Conservation (phyloP, 23 tunicate genomes). For the Corella eumyota region DNA sequence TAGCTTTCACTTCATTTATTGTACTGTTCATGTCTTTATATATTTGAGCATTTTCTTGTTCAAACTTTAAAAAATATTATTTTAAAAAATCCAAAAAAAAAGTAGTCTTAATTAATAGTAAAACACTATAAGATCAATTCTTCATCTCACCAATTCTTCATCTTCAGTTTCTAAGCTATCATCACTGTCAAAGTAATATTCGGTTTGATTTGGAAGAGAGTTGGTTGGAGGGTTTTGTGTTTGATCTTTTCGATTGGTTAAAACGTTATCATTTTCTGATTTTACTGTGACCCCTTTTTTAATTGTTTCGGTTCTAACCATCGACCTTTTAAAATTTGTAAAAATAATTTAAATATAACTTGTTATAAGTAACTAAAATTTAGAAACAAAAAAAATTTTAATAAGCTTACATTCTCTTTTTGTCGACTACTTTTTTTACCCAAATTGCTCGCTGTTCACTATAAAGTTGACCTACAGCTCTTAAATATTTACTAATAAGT, state of each 20-base stretch:
- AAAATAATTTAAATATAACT: no score
- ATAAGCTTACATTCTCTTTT: slow-evolving; percentile 37
- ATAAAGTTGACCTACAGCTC: slow-evolving; percentile 48
- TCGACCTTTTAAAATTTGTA: no score
- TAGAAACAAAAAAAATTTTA: no score
- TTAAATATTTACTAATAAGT: slow-evolving; percentile 38
- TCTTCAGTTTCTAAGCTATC: slow-evolving; percentile 39
- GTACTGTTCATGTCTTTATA: slow-evolving; percentile 63
- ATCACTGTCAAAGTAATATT: slow-evolving; percentile 6
- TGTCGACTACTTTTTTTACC: slow-evolving; percentile 52
- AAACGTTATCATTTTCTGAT: no score
- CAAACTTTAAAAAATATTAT: slow-evolving; percentile 16
- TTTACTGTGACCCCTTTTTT: no score
- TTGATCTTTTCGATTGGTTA: no score
- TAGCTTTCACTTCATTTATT: slow-evolving; percentile 69
- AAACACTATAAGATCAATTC: neutral
- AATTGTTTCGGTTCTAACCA: no score
- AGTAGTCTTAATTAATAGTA: neutral
- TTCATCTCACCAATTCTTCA: slow-evolving; percentile 25
- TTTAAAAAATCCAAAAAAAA: neutral
- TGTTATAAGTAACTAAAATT: no score
- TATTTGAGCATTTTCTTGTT: slow-evolving; percentile 51
- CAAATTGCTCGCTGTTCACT: slow-evolving; percentile 46
- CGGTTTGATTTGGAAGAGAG: neutral
- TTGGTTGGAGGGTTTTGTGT: neutral